Evolutionary conservation across 2,797 vertebrate species (phyloP), one percentile per base, ranked within the genome.

Genomic region (Sebastes steindachneri): DNA sequence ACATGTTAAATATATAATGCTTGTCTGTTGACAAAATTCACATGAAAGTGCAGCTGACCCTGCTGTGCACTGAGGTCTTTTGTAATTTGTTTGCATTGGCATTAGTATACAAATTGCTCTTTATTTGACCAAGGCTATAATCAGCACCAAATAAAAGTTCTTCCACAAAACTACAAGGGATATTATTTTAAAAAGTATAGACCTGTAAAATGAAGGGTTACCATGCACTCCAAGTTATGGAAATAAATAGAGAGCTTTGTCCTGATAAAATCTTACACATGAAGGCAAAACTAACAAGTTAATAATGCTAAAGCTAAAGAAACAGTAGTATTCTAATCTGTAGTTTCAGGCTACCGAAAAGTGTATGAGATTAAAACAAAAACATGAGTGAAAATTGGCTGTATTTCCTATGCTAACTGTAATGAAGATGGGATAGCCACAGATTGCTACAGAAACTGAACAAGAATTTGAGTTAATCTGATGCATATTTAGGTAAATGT

Each of bases 361-460:
- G 48, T 71, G 69, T 67, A 70, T 85, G 79, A 57, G 11, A 69
- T 83, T 55, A 83, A 91, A 85, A 85, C 2, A 73, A 75, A 84
- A 81, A 41, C 60, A 88, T 93, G 80, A 71, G 70, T 86, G 82
- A 77, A 77, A 72, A 77, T 29, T 81, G 51, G 11, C 62, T 35
- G 9, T 1, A 54, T 65, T 35, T 53, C 19, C 62, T 23, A 68
- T 9, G n/a, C 57, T 68, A 66, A 75, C 63, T 85, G 59, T 67
- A 70, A 86, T 93, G 83, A 75, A 82, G 62, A 93, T 91, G 82
- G 73, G 23, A 77, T 76, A 87, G 89, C 89, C 78, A 84, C 88
- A 92, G 85, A 90, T 90, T 92, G 87, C 86, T 88, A 88, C 88
- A 91, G 80, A 88, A 89, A 93, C 73, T 92, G 78, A 86, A 73